phyloP scores from a whole-genome alignment of 64 coral and sea anemone genomes.

The Montipora capricornis region DNA sequence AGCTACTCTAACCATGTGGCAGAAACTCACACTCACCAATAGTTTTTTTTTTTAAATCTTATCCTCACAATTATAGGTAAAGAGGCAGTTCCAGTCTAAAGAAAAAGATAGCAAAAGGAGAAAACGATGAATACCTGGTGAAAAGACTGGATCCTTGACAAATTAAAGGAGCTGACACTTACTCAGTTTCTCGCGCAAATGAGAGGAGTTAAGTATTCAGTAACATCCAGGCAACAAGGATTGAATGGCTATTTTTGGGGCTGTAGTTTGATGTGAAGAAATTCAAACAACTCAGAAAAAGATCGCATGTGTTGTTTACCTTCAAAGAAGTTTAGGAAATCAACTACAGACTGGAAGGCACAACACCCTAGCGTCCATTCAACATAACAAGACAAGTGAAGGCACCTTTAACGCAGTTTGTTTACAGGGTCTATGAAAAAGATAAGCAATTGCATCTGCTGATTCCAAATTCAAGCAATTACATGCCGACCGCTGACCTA shows the following conservation, averaged over 20 bases:
- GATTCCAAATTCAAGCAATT: no score
- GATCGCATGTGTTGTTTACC: no score
- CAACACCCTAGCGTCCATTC: background rate
- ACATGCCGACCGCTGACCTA: no score
- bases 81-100: slow-evolving; percentile 34
- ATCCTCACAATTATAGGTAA: background rate
- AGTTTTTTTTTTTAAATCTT: background rate
- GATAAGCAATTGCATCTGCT: no score
- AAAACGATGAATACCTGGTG: background rate
- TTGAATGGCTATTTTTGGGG: background rate
- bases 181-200: background rate
- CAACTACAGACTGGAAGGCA: background rate
- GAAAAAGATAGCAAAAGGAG: background rate
- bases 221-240: background rate
- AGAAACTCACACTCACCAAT: background rate
- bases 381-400: no score
- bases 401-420: no score
- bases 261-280: background rate
- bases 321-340: background rate
- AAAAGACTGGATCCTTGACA: background rate
- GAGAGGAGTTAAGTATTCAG: background rate
- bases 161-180: background rate
- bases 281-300: background rate
- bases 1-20: background rate
- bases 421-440: no score